Evolutionary conservation across 92 coral and sea anemone genomes (phyloP).

Genomic region (Umimayanthus chanpuru): DNA sequence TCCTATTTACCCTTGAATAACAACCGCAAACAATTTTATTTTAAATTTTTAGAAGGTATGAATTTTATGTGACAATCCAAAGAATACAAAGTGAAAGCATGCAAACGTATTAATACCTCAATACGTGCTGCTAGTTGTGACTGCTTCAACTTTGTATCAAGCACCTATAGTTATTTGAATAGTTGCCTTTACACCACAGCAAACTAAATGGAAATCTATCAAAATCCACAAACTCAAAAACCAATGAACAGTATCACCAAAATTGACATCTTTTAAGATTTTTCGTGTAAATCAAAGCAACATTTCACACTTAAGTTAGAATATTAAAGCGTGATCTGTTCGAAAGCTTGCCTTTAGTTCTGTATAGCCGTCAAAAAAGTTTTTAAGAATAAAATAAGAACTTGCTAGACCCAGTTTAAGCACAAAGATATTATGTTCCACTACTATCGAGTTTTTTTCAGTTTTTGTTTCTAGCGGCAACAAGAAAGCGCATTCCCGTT

Average conservation of each 20-base stretch:
- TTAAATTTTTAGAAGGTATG: too few species aligned
- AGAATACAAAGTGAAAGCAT: not conserved
- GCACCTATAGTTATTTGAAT: not conserved
- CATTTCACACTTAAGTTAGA: too few species aligned
- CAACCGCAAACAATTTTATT: not conserved
- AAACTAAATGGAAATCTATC: not conserved
- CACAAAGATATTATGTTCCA: not conserved
- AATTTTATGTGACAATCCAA: too few species aligned
- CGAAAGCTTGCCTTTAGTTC: not conserved
- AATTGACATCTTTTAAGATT: too few species aligned
- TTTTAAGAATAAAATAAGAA: too few species aligned
- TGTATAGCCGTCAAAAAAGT: not conserved
- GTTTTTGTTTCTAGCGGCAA: not conserved
- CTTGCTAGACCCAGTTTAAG: not conserved
- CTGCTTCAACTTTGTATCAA: not conserved
- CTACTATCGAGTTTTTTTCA: not conserved
- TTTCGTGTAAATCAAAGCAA: too few species aligned
- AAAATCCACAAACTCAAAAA: not conserved
- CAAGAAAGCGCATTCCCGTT: not conserved
- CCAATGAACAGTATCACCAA: too few species aligned
- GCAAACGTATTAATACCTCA: too few species aligned
- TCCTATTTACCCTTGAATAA: not conserved
- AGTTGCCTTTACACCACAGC: not conserved
- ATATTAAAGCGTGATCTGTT: too few species aligned
- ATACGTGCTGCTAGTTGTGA: not conserved